These are phyloP conservation scores for Hippocampus barbouri DNA, from an alignment of 2,113 vertebrate species.

Conservation along the genomic window DNA sequence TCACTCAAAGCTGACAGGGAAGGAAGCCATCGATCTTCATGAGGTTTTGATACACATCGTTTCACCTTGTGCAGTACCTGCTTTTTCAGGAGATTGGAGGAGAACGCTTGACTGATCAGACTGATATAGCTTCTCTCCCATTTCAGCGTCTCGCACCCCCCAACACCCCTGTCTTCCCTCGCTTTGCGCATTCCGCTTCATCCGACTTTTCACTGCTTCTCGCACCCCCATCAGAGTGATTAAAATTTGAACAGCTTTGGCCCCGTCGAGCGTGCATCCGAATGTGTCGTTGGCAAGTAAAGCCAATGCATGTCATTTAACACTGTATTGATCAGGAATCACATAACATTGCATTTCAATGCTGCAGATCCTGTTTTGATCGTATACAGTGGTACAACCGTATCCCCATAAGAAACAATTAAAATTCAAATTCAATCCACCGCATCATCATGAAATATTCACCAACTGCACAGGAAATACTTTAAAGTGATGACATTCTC, in stretches of 20 bases:
- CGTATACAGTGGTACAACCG: background rate
- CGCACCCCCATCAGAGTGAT: constrained; percentile 54
- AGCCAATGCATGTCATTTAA: background rate
- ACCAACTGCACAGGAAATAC: background rate
- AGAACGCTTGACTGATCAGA: constrained; percentile 77
- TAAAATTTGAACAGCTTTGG: constrained; percentile 54
- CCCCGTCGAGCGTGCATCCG: constrained; percentile 36
- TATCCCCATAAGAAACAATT: background rate
- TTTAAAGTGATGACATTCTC: background rate
- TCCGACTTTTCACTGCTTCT: constrained; percentile 36
- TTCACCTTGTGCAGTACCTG: constrained; percentile 78
- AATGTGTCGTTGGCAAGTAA: background rate
- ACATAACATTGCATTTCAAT: background rate
- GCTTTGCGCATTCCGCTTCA: constrained; percentile 55
- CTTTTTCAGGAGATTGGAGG: constrained; percentile 74
- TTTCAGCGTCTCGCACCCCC: constrained; percentile 64
- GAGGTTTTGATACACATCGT: constrained; percentile 80
- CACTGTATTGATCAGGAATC: background rate
- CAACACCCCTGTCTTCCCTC: constrained; percentile 3
- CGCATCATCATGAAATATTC: background rate
- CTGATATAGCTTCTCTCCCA: constrained; percentile 72
- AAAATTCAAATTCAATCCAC: background rate
- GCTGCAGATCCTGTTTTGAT: background rate
- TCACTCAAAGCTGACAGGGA: constrained; percentile 62
- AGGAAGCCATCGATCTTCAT: constrained; percentile 80